Base-by-base conservation (phyloP, 2,113 vertebrate species). In the Corythoichthys haematopterus region DNA sequence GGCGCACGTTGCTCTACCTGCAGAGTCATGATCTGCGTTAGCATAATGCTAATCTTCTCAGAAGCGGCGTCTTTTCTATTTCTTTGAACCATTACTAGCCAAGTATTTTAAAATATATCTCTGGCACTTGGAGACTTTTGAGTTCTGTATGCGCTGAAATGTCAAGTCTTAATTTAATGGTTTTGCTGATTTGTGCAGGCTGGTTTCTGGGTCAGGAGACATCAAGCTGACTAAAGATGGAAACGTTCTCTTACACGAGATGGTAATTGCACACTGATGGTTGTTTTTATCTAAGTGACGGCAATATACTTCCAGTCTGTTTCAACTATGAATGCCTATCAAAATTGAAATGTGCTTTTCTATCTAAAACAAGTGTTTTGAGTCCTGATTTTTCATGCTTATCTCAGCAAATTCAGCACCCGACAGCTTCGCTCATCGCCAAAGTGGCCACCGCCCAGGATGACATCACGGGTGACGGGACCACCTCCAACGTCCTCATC, bases 161-260 rank as follows among this genome's bases (percentile, higher is more conserved):
- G 40, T 6, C 40, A 43, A 43, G 9, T 43, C 9, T 43, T 7
- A 43, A 5, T 43, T 43, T 43, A 15, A 37, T 11, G 12, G 0
- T 14, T 13, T 2, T 45, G 2, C 4, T 37, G 28, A 12, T 38
- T 16, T 74, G 47, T 80, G 65, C 84, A 97, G 97, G 97, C 91
- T 99, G 51, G 97, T 99, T 36, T 99, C 97, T 61, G 97, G 97
- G 0, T 88, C 97, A 4, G 97, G 97, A 62, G 97, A 99, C 81
- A 98, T 99, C 70, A 99, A 98, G 62, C 91, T 98, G 62, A 99
- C 97, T 80, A 99, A 99, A 92, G 97, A 99, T 81, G 97, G 97
- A 38, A 98, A 98, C 67, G 95, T 99, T 67, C 87, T 99, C 81
- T 88, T 99, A 76, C 97, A 98, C 47, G 97, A 98, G 76, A 98